phyloP scores from a whole-genome alignment of 2,113 vertebrate species.

The Chelonoidis abingdonii region DNA sequence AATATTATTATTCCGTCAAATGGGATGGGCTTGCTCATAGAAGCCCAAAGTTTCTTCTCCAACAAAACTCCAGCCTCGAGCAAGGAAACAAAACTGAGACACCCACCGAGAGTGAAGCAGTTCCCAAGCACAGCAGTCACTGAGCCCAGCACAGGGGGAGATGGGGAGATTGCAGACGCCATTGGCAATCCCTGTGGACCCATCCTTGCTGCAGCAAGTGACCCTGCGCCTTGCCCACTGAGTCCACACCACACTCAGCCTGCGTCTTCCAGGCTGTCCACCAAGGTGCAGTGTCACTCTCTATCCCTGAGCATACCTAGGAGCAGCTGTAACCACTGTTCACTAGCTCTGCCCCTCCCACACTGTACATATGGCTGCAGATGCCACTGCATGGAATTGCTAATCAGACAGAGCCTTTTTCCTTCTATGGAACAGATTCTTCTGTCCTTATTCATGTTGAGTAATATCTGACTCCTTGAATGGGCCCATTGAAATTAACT shows the following conservation, averaged over 20 bases:
- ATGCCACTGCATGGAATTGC: not conserved
- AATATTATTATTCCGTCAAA: too few species aligned
- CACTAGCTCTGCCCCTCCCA: not conserved
- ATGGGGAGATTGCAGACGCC: too few species aligned
- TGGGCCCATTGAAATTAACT: not conserved
- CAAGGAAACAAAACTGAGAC: too few species aligned
- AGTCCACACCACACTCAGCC: not conserved
- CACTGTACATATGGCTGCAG: too few species aligned
- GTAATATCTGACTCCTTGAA: not conserved
- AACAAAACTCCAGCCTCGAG: too few species aligned
- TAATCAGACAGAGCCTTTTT: accelerated
- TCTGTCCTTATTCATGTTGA: not conserved
- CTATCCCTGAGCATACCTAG: too few species aligned
- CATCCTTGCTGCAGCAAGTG: not conserved
- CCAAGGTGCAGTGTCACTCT: not conserved
- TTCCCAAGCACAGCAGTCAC: too few species aligned
- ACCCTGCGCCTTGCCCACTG: not conserved
- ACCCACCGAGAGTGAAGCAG: too few species aligned
- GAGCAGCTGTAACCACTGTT: too few species aligned
- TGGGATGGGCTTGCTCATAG: not conserved
- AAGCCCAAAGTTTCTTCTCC: not conserved
- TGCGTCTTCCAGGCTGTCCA: not conserved
- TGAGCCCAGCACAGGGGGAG: too few species aligned
- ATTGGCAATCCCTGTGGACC: too few species aligned
- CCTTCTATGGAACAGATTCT: not conserved